A percentile compares a stretch with the other conserved stretches of the same genome.
These are phyloP conservation scores for Gymnorhina tibicen DNA, from an alignment of 2,113 vertebrate genomes.

Conservation along the genomic window DNA sequence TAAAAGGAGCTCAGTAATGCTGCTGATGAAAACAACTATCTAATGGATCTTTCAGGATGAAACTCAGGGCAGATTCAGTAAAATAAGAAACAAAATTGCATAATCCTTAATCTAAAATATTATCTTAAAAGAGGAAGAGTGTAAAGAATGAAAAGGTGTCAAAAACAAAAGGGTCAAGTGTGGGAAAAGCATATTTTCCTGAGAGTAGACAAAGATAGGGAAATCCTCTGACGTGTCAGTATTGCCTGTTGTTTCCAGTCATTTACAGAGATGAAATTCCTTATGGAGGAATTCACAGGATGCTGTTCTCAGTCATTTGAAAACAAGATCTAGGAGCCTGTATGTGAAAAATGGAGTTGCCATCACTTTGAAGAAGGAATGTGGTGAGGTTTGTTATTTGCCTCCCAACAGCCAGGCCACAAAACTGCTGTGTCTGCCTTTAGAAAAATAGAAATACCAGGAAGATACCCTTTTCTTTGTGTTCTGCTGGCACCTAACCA, in stretches of 20 bases:
- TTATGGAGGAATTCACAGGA: neutral
- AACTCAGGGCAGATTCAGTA: neutral
- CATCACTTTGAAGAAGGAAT: neutral
- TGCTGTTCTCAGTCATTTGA: neutral
- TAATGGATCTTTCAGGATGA: neutral
- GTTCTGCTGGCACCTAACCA: neutral
- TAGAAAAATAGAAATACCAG: neutral
- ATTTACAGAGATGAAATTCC: neutral
- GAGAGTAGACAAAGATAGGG: neutral
- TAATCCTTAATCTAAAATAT: neutral
- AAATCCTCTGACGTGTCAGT: neutral
- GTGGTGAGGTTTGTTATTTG: neutral
- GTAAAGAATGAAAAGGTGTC: neutral
- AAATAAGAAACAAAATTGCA: neutral
- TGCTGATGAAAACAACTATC: neutral
- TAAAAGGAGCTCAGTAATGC: neutral
- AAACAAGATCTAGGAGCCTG: neutral
- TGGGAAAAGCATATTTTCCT: neutral
- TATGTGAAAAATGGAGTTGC: neutral
- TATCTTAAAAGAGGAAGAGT: neutral
- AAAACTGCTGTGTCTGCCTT: neutral
- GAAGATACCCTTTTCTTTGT: neutral
- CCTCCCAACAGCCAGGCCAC: neutral
- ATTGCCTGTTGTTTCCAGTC: neutral
- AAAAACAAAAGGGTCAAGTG: neutral